phyloP scores from a whole-genome alignment of 2,888 invertebrate species.

The Eristalis arbustorum region DNA sequence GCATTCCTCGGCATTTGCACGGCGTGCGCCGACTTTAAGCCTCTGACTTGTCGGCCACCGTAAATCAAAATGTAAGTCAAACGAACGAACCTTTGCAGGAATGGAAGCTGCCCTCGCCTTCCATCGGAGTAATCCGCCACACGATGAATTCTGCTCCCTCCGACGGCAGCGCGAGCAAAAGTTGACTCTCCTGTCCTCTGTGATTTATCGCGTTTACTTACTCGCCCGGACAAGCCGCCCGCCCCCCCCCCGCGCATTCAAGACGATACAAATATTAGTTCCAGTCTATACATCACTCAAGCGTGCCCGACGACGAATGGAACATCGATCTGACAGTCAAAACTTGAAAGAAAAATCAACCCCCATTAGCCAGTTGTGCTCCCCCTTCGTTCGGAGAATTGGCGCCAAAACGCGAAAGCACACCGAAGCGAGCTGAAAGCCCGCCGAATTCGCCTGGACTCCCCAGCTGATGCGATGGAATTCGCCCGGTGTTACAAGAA shows the following conservation, averaged over 20 bases:
- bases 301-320: neutral
- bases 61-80: neutral
- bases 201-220: neutral
- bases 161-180: neutral
- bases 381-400: constrained; percentile 13
- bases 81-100: neutral
- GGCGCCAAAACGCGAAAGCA: constrained; percentile 50
- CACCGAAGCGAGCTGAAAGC: constrained; percentile 31
- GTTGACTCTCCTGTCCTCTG: neutral
- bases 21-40: neutral
- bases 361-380: neutral
- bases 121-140: neutral
- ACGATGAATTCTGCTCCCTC: neutral
- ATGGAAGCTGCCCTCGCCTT: neutral
- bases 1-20: neutral
- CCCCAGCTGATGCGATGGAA: constrained; percentile 49
- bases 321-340: constrained; percentile 25
- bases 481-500: constrained; percentile 44
- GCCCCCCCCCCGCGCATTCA: neutral
- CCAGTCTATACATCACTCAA: constrained; percentile 24
- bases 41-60: neutral
- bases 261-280: constrained; percentile 26
- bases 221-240: neutral
- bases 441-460: constrained; percentile 37
- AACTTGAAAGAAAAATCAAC: neutral